Conservation (phyloP, 2,797 vertebrate species). For the Acanthurus leucopareius region DNA sequence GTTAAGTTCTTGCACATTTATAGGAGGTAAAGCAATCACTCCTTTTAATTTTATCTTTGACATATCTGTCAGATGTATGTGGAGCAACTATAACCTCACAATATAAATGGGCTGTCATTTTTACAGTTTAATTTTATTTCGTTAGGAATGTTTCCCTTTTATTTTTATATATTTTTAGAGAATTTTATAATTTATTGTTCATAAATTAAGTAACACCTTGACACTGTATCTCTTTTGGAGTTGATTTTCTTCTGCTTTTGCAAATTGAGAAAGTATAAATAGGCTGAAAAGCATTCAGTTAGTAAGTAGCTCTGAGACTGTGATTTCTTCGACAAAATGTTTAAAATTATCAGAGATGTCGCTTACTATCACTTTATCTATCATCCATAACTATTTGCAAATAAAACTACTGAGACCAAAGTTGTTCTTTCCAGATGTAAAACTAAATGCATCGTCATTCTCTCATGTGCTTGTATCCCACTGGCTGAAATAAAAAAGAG, state of each 20-base stretch:
- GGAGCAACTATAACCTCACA: neutral
- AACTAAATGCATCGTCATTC: neutral
- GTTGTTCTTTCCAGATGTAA: neutral
- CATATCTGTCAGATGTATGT: neutral
- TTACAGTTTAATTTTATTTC: neutral
- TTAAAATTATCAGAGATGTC: neutral
- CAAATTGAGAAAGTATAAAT: neutral
- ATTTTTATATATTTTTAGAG: too few relatives aligned
- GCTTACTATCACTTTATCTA: neutral
- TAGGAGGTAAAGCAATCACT: neutral
- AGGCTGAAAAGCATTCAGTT: neutral
- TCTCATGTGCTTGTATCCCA: neutral
- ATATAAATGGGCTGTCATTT: neutral
- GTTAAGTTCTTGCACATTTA: neutral
- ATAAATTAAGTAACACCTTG: neutral
- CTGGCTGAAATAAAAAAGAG: neutral
- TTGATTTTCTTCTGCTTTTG: constrained; percentile 24
- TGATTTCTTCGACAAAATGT: neutral
- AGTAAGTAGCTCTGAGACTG: neutral
- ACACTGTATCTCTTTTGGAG: neutral
- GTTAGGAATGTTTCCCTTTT: neutral
- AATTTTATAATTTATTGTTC: neutral
- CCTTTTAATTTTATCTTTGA: neutral
- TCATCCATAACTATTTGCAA: neutral
- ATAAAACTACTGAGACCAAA: neutral